Evolutionary conservation across 2,797 vertebrate genomes (phyloP), one percentile per base, ranked within the genome.

Genomic region (Clamator glandarius): DNA sequence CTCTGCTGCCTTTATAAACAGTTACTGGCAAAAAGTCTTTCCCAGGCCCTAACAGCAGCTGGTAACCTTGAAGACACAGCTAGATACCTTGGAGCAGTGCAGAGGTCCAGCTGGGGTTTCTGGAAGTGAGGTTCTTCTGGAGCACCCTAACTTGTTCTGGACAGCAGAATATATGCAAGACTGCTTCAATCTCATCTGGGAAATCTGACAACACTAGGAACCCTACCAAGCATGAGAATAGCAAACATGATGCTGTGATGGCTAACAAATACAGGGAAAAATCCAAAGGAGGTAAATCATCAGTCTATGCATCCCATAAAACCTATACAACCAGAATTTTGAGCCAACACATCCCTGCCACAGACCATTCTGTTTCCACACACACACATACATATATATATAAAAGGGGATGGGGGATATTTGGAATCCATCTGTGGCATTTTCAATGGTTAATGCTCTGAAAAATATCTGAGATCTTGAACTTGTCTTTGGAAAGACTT

Each of bases 121-220:
- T 94, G 92, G 82, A 96, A 87, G 5, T 31, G 46, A 87, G 6
- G 35, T 42, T 87, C 24, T 92, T 83, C 54, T 87, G 87, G 84
- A 95, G 50, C 50, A 7, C 46, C 52, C 50, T 31, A 2, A 17
- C 41, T 33, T 20, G 2, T 50, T 87, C 77, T 48, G 93, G 81
- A 82, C 76, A 67, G 81, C 63, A 92, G 81, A 55, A 59, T 36
- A 29, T 31, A 63, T 6, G 12, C 61, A 64, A 85, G 29, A 4
- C n/a, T 93, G 36, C 79, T 87, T 51, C 79, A 54, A 1, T 25
- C 64, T 88, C 73, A 87, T 52, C 72, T 75, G 79, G 89, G 87
- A 92, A 68, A 83, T 80, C 62, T 94, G 87, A 93, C 94, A 94
- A 50, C 75, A 39, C 82, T 6, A 87, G 89, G 76, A 92, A 81